Evolutionary conservation across 2,113 vertebrate species (phyloP).

Genomic region (Muntiacus muntjak): DNA sequence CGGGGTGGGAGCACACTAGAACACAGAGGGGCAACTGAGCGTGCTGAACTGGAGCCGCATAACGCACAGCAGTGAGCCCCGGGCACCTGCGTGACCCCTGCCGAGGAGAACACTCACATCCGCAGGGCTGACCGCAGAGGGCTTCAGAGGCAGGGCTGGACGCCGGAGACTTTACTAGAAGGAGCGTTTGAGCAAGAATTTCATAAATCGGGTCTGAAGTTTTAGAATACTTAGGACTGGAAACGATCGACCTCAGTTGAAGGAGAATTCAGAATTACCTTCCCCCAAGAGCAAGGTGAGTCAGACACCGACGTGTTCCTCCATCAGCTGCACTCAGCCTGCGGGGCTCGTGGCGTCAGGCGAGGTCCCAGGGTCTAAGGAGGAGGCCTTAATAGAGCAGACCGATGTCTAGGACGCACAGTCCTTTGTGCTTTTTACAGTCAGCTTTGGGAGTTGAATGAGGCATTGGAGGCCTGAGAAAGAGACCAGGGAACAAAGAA

Average conservation of each 20-base stretch:
- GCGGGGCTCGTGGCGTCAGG: accelerated
- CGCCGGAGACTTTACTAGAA: accelerated
- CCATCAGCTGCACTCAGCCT: accelerated
- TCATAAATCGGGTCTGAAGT: accelerated
- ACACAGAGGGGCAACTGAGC: accelerated
- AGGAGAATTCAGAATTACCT: accelerated
- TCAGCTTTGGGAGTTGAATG: accelerated
- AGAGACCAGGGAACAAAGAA: accelerated
- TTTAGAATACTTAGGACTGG: neutral
- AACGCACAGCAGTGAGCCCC: accelerated
- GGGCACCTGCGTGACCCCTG: accelerated
- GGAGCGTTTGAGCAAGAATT: accelerated
- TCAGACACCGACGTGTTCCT: accelerated
- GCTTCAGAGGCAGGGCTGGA: neutral
- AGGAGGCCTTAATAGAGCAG: accelerated
- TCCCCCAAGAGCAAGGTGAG: neutral
- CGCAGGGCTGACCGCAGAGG: accelerated
- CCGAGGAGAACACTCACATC: accelerated
- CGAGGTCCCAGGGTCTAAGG: neutral
- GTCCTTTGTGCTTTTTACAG: accelerated
- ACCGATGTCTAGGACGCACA: accelerated
- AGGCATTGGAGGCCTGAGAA: accelerated
- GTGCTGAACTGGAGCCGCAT: accelerated
- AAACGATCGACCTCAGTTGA: accelerated
- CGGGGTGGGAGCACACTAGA: neutral